Percentiles rank a stretch among this genome's conserved stretches.
Evolutionary conservation across 2,113 vertebrate genomes (phyloP).

Genomic region (Urocynchramus pylzowi): DNA sequence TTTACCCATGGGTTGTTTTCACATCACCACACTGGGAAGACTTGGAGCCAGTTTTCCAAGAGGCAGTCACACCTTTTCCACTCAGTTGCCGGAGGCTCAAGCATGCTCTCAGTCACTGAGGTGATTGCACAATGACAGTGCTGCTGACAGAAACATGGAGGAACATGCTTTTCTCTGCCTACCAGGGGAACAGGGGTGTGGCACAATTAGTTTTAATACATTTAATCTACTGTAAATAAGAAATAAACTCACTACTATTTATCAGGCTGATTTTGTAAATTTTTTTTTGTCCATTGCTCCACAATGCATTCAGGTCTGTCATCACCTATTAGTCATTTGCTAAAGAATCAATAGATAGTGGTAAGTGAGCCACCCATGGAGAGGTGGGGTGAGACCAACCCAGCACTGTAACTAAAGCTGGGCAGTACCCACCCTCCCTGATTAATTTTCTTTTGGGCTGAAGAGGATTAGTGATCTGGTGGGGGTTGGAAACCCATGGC

Average conservation of each 20-base stretch:
- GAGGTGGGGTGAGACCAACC: neutral
- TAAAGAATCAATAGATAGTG: neutral
- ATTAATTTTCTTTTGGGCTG: neutral
- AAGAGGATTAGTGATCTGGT: neutral
- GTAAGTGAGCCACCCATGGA: neutral
- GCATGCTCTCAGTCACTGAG: rapidly evolving
- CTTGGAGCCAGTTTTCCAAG: neutral
- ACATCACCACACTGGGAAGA: neutral
- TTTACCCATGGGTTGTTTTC: neutral
- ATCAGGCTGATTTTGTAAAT: neutral
- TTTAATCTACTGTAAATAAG: neutral
- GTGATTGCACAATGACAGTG: neutral
- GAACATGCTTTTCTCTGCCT: neutral
- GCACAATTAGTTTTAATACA: neutral
- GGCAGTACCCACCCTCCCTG: no score
- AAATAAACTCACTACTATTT: neutral
- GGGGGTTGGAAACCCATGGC: neutral
- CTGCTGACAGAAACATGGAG: neutral
- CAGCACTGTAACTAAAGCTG: neutral
- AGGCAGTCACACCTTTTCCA: neutral
- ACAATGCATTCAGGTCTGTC: neutral
- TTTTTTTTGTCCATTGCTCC: neutral
- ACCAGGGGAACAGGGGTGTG: neutral
- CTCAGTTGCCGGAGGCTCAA: neutral
- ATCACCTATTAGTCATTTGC: neutral